Base-by-base conservation (phyloP, 2,888 invertebrate genomes). In the Sipunculus nudus region DNA sequence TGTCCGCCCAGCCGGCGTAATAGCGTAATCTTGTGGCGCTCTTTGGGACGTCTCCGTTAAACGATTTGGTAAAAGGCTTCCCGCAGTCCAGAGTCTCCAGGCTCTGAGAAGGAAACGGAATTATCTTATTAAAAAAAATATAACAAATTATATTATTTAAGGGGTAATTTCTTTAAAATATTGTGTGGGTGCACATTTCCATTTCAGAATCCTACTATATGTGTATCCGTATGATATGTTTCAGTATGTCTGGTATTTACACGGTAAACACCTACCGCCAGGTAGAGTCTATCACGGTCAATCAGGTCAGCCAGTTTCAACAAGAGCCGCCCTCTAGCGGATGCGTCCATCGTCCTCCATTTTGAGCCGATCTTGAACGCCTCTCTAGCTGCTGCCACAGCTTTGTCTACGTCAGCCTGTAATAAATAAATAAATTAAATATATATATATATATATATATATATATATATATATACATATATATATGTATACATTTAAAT, bases 41-140 rank as follows among this genome's bases (percentile, higher is more conserved):
- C n/a, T n/a, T n/a, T n/a, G n/a, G n/a, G n/a, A 86, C 62, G 73
- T 86, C 86, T 13, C 79, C 85, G 23, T 64, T 59, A 60, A 81
- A 82, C 10, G 86, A 79, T 21, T 52, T 39, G 2, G 87, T 80
- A 83, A 88, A 95, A 0, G 96, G 95, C 82, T 96, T 96, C 21
- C 96, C 96, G 84, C 94, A 96, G 85, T 98, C 96, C 60, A 96
- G 79, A 0, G 96, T 94, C 85, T 98, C 97, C 78, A 99, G 85
- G 77, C 93, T 81, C 84, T 86, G 62, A n/a, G n/a, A n/a, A n/a
- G n/a, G n/a, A n/a, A n/a, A n/a, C n/a, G n/a, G n/a, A n/a, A n/a
- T n/a, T n/a, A n/a, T n/a, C n/a, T n/a, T n/a, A n/a, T n/a, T n/a
- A n/a, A 13, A 55, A 71, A 70, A 40, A 70, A n/a, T n/a, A n/a